Percentiles rank a stretch among this genome's conserved stretches.
Conservation (phyloP, 37 sponge, comb jelly and placozoan genomes). For the Axinella damicornis region DNA sequence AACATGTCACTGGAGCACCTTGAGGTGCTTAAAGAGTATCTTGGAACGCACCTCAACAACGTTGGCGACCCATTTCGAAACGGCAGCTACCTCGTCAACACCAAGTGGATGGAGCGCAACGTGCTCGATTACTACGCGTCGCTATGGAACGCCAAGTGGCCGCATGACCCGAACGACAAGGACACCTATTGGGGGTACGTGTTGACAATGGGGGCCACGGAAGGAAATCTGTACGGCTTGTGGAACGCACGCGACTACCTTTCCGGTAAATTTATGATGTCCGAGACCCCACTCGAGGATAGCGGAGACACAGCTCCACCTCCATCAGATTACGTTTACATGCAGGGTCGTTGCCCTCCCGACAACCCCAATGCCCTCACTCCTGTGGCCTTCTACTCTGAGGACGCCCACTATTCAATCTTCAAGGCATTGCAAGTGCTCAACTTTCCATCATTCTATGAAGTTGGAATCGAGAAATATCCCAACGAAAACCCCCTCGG, state of each 20-base stretch:
- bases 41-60: slow-evolving; percentile 23
- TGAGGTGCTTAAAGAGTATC: too few relatives aligned
- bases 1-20: neutral
- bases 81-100: neutral
- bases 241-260: slow-evolving; percentile 50
- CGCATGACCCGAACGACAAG: slow-evolving; percentile 5
- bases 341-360: neutral
- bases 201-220: slow-evolving; percentile 41
- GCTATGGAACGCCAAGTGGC: slow-evolving; percentile 44
- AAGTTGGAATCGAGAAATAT: neutral
- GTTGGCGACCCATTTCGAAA: slow-evolving; percentile 16
- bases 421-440: neutral
- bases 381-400: slow-evolving; percentile 28
- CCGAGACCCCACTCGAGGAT: too few relatives aligned
- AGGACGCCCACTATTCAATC: slow-evolving; percentile 23
- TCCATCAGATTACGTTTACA: neutral
- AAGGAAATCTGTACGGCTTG: slow-evolving; percentile 36
- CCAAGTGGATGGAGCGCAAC: slow-evolving; percentile 38
- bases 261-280: slow-evolving; percentile 13
- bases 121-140: slow-evolving; percentile 50
- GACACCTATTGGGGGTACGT: slow-evolving; percentile 50
- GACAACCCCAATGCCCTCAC: neutral
- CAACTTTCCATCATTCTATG: neutral
- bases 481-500: too few relatives aligned
- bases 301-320: too few relatives aligned